These are phyloP conservation scores for Sitophilus oryzae DNA, from an alignment of 1,140 invertebrate species.

Conservation along the genomic window DNA sequence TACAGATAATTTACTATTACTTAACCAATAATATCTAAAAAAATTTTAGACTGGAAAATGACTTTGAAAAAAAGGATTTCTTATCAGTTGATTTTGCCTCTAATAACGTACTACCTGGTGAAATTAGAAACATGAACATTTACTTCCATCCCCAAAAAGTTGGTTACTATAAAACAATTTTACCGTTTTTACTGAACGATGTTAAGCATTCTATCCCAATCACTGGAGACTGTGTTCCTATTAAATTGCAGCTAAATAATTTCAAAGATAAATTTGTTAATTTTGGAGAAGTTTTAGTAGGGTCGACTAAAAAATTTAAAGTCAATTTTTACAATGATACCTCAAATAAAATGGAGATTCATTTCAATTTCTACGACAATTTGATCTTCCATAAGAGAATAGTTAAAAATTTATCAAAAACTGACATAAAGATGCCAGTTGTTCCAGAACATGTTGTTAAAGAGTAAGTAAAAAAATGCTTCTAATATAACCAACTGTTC, in stretches of 20 bases:
- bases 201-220: conserved; percentile 37
- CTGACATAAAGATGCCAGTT: conserved; percentile 16
- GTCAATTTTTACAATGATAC: conserved; percentile 43
- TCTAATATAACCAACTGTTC: too few relatives aligned
- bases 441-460: conserved; percentile 3
- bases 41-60: conserved; percentile 40
- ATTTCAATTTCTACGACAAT: conserved; percentile 22
- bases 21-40: background rate
- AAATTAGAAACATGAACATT: conserved; percentile 36
- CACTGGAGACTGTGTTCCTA: conserved; percentile 42
- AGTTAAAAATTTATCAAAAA: conserved; percentile 11
- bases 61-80: conserved; percentile 34
- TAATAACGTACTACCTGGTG: conserved; percentile 29
- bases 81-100: conserved; percentile 35
- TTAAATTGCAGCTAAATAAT: conserved; percentile 41
- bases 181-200: conserved; percentile 41
- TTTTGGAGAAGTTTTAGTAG: conserved; percentile 38
- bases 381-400: conserved; percentile 15
- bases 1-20: background rate
- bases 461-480: too few relatives aligned
- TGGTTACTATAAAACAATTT: conserved; percentile 34
- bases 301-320: conserved; percentile 32
- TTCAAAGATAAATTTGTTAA: conserved; percentile 42
- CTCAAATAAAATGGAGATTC: conserved; percentile 18
- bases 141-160: conserved; percentile 41